phyloP scores from a whole-genome alignment of 2,888 invertebrate genomes.

The Ectemnius cavifrons region DNA sequence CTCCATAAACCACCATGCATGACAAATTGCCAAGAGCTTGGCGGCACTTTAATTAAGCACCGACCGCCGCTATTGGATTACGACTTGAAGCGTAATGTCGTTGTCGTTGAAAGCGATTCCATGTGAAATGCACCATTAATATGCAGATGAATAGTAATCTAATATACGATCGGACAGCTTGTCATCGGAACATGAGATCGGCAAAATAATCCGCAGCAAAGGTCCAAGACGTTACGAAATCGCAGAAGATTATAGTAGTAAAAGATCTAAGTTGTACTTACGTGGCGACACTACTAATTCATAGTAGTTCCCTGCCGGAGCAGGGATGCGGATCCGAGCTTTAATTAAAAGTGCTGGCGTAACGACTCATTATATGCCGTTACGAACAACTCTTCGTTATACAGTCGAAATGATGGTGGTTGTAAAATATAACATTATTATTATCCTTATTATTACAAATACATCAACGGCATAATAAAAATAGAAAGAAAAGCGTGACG shows the following conservation, averaged over 20 bases:
- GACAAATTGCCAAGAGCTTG: neutral
- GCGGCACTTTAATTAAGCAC: neutral
- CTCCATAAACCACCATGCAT: neutral
- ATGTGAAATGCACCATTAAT: neutral
- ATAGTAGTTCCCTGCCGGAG: too few species aligned
- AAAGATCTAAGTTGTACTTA: neutral
- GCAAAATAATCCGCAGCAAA: too few species aligned
- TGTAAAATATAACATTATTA: slow-evolving; percentile 58
- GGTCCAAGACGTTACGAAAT: too few species aligned
- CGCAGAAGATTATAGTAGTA: neutral
- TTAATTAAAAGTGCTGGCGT: too few species aligned
- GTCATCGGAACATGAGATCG: too few species aligned
- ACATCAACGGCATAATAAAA: slow-evolving; percentile 62
- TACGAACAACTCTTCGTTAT: slow-evolving; percentile 9
- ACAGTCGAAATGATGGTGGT: slow-evolving; percentile 44
- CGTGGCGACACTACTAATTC: neutral
- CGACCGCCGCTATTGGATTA: too few species aligned
- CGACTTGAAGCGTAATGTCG: too few species aligned
- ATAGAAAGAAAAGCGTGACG: slow-evolving; percentile 52
- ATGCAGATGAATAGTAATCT: too few species aligned
- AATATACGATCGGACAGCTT: too few species aligned
- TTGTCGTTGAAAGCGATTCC: too few species aligned
- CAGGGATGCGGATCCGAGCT: too few species aligned
- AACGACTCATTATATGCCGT: neutral
- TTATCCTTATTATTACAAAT: slow-evolving; percentile 58